Percentiles rank a stretch among this genome's conserved stretches.
Evolutionary conservation across 2,797 vertebrate genomes (phyloP).

Genomic region (Acanthurus tractus): DNA sequence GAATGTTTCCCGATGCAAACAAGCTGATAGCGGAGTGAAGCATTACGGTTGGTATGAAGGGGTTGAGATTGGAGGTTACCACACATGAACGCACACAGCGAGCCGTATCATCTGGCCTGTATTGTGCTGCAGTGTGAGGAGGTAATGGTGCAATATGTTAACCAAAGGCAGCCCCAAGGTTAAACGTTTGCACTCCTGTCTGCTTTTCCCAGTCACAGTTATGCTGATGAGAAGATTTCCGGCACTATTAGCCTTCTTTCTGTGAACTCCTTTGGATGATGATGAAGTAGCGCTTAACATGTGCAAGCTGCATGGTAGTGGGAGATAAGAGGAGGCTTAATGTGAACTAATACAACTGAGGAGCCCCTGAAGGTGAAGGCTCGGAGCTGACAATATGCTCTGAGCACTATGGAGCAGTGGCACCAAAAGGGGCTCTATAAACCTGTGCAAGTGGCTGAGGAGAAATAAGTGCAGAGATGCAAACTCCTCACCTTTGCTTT

Average conservation of each 20-base stretch:
- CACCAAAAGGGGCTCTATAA: slow-evolving; percentile 40
- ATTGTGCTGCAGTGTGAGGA: slow-evolving; percentile 42
- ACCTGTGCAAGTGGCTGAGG: slow-evolving; percentile 35
- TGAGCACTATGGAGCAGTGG: slow-evolving; percentile 16
- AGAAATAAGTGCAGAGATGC: slow-evolving; percentile 24
- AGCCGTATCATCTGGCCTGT: slow-evolving; percentile 18
- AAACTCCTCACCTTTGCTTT: too few relatives aligned
- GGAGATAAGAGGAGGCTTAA: slow-evolving; percentile 58
- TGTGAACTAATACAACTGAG: slow-evolving; percentile 59
- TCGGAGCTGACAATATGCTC: slow-evolving; percentile 30
- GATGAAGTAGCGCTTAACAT: slow-evolving; percentile 51
- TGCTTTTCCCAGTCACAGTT: slow-evolving; percentile 34
- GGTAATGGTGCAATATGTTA: slow-evolving; percentile 52
- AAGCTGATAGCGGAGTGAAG: slow-evolving; percentile 17
- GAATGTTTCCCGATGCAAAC: slow-evolving; percentile 35
- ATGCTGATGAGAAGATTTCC: slow-evolving; percentile 54
- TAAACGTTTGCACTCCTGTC: slow-evolving; percentile 59
- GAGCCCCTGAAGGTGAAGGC: slow-evolving; percentile 55
- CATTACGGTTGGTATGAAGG: slow-evolving; percentile 18
- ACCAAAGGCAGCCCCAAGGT: slow-evolving; percentile 65
- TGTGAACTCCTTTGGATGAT: slow-evolving; percentile 39
- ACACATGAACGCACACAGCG: neutral
- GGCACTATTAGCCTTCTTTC: slow-evolving; percentile 21
- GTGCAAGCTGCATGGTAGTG: slow-evolving; percentile 47
- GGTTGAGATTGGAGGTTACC: slow-evolving; percentile 13